Percentiles rank a stretch among this genome's conserved stretches.
These are phyloP conservation scores for Bolinopsis microptera DNA, from an alignment of 37 sponge, comb jelly and placozoan genomes.

Conservation along the genomic window DNA sequence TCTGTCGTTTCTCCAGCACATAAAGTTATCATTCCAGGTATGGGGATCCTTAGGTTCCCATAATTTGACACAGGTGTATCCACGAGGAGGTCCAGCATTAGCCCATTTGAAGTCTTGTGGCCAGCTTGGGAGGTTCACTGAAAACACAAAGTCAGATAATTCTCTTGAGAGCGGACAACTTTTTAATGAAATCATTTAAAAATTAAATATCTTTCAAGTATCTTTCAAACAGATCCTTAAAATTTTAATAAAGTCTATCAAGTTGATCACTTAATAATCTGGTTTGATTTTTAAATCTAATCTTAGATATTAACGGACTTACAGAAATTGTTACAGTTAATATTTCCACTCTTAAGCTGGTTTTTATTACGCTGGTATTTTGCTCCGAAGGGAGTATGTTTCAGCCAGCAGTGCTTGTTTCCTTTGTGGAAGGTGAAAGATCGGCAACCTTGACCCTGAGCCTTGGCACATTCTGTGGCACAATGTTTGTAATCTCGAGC, in stretches of 20 bases:
- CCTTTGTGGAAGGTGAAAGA: not conserved
- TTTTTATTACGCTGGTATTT: not conserved
- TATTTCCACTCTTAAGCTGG: not conserved
- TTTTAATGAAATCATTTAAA: too few species aligned
- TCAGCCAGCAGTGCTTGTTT: not conserved
- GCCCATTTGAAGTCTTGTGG: not conserved
- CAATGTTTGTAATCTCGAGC: not conserved
- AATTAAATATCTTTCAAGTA: too few species aligned
- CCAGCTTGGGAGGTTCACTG: not conserved
- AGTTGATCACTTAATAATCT: too few species aligned
- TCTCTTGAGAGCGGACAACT: too few species aligned
- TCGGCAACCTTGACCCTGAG: not conserved
- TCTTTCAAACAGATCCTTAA: too few species aligned
- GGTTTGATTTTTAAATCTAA: too few species aligned
- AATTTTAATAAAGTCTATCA: too few species aligned
- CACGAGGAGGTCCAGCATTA: not conserved
- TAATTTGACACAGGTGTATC: not conserved
- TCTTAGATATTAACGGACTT: too few species aligned
- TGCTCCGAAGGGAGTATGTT: not conserved
- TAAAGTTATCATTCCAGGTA: not conserved
- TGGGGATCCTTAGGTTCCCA: not conserved
- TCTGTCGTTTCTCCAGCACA: not conserved
- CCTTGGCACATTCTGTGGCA: not conserved
- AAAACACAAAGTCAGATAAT: too few species aligned
- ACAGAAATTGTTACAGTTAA: not conserved